phyloP scores from a whole-genome alignment of 2,113 vertebrate genomes.

The Etheostoma spectabile region DNA sequence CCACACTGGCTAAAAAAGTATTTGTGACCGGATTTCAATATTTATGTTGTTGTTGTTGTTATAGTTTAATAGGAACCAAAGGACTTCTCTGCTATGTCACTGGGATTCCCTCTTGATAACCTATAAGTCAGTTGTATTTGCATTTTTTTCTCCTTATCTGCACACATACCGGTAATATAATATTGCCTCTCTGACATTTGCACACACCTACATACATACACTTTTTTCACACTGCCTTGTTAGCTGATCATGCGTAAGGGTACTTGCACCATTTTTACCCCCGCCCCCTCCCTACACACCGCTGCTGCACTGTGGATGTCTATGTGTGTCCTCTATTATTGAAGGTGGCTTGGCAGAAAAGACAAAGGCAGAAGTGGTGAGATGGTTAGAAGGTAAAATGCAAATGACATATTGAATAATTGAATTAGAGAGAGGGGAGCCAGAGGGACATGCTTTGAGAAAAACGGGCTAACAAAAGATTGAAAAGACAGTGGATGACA shows the following conservation, averaged over 20 bases:
- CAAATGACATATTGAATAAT: slow-evolving; percentile 31
- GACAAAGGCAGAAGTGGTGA: slow-evolving; percentile 2
- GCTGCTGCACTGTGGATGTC: slow-evolving; percentile 26
- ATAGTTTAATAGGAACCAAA: background rate
- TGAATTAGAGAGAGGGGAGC: background rate
- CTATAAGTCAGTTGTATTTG: background rate
- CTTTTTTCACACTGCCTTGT: slow-evolving; percentile 48
- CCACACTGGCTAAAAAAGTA: background rate
- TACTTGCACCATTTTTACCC: slow-evolving; percentile 78
- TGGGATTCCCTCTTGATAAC: background rate
- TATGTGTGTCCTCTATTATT: slow-evolving; percentile 40
- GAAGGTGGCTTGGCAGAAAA: slow-evolving; percentile 48
- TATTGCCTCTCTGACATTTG: background rate
- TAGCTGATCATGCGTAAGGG: slow-evolving; percentile 74
- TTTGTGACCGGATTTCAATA: background rate
- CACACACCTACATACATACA: slow-evolving; percentile 30
- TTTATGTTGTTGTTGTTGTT: too few species aligned
- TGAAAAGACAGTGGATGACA: slow-evolving; percentile 23
- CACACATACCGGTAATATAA: background rate
- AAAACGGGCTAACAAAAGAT: background rate
- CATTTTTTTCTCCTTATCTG: background rate
- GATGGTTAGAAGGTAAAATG: slow-evolving; percentile 39
- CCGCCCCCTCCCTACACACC: slow-evolving; percentile 39
- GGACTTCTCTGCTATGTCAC: background rate
- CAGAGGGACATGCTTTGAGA: background rate